phyloP scores from a whole-genome alignment of 1,140 invertebrate species.

The Trachymyrmex cornetzi region DNA sequence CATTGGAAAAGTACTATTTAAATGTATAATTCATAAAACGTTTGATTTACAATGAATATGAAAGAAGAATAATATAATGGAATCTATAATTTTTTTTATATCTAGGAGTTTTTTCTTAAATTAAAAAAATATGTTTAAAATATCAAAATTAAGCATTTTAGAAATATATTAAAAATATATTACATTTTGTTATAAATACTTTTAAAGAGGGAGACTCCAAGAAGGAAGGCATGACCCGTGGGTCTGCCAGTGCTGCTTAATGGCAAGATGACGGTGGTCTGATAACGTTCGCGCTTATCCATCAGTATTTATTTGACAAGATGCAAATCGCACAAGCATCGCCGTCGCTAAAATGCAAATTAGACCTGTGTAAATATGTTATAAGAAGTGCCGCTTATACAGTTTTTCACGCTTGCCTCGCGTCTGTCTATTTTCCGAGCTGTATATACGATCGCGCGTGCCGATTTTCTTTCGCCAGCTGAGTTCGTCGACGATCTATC shows the following conservation, averaged over 20 bases:
- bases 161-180: no score
- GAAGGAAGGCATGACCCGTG: no score
- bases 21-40: no score
- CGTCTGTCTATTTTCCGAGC: neutral
- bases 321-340: slow-evolving; percentile 45
- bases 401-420: neutral
- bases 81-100: no score
- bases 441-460: neutral
- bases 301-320: slow-evolving; percentile 27
- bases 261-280: neutral
- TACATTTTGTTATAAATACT: no score
- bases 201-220: no score
- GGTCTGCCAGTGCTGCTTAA: neutral
- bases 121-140: no score
- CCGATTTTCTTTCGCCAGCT: neutral
- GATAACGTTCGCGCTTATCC: slow-evolving; percentile 8
- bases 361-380: slow-evolving; percentile 29
- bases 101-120: no score
- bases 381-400: slow-evolving; percentile 19
- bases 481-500: neutral
- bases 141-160: no score
- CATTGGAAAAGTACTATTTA: no score
- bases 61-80: no score
- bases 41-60: no score
- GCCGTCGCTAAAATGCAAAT: slow-evolving; percentile 47